phyloP scores from a whole-genome alignment of 2,888 invertebrate species.

The Lithosia quadra region DNA sequence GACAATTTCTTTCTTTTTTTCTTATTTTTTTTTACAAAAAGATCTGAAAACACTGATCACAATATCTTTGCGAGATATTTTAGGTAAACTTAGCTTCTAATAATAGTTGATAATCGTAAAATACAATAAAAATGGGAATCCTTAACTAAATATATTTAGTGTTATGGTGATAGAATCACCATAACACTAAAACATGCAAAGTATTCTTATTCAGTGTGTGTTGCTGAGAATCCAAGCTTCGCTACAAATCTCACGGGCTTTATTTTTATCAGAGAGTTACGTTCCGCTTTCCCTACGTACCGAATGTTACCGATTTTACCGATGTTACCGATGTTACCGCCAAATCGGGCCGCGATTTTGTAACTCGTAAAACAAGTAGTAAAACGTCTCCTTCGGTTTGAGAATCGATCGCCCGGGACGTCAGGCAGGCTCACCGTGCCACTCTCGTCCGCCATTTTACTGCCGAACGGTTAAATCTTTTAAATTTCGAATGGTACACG shows the following conservation, averaged over 20 bases:
- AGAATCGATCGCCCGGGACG: constrained; percentile 67
- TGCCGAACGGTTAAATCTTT: constrained; percentile 64
- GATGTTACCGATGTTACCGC: constrained; percentile 55
- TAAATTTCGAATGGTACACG: constrained; percentile 66
- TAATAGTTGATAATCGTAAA: too few relatives aligned
- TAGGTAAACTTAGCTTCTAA: too few relatives aligned
- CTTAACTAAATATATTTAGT: neutral
- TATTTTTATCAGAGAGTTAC: constrained; percentile 69
- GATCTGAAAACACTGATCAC: too few relatives aligned
- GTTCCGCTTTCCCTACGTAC: constrained; percentile 53
- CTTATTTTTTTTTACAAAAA: too few relatives aligned
- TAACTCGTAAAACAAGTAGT: constrained; percentile 74
- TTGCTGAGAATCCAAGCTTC: constrained; percentile 45
- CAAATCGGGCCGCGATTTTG: constrained; percentile 69
- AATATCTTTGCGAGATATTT: too few relatives aligned
- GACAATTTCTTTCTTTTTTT: too few relatives aligned
- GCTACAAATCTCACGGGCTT: constrained; percentile 65
- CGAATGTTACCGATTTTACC: constrained; percentile 41
- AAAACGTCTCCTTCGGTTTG: constrained; percentile 70
- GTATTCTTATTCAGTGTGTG: constrained; percentile 50
- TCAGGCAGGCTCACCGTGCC: constrained; percentile 56
- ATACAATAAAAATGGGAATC: neutral
- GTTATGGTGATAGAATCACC: neutral
- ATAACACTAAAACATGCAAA: constrained; percentile 44
- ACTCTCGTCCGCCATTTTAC: constrained; percentile 60